A percentile compares a stretch with the other conserved stretches of the same genome.
These are phyloP conservation scores for Zelleria hepariella DNA, from an alignment of 2,888 invertebrate species.

Conservation along the genomic window DNA sequence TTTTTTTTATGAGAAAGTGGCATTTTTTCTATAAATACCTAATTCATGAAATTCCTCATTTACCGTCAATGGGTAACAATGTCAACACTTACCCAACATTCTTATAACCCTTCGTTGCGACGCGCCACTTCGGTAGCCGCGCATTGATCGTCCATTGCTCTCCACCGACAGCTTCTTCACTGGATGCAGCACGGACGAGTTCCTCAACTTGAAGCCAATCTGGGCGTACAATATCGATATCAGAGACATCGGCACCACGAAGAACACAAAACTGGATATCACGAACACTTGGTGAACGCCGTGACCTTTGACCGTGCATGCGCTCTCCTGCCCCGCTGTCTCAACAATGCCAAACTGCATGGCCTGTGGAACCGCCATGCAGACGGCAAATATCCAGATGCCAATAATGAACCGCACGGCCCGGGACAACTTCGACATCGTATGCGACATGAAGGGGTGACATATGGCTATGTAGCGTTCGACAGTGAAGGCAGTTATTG, in stretches of 20 bases:
- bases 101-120: constrained; percentile 79
- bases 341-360: constrained; percentile 84
- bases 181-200: constrained; percentile 74
- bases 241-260: constrained; percentile 88
- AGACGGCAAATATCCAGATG: constrained; percentile 85
- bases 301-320: constrained; percentile 73
- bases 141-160: constrained; percentile 50
- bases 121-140: constrained; percentile 65
- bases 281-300: constrained; percentile 81
- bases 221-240: constrained; percentile 86
- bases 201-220: constrained; percentile 80
- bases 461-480: constrained; percentile 92
- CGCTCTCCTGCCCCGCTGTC: constrained; percentile 52
- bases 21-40: too few species aligned
- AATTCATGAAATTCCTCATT: too few species aligned
- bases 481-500: constrained; percentile 90
- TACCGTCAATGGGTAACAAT: too few species aligned
- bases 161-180: constrained; percentile 68
- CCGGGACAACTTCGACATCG: constrained; percentile 86
- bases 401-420: constrained; percentile 81
- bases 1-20: too few species aligned
- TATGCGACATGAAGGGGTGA: constrained; percentile 86
- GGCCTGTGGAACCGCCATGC: constrained; percentile 83
- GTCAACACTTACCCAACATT: constrained; percentile 79
- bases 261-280: constrained; percentile 86